Base-by-base conservation (phyloP, 2,888 invertebrate genomes). In the Ennomos erosarius region DNA sequence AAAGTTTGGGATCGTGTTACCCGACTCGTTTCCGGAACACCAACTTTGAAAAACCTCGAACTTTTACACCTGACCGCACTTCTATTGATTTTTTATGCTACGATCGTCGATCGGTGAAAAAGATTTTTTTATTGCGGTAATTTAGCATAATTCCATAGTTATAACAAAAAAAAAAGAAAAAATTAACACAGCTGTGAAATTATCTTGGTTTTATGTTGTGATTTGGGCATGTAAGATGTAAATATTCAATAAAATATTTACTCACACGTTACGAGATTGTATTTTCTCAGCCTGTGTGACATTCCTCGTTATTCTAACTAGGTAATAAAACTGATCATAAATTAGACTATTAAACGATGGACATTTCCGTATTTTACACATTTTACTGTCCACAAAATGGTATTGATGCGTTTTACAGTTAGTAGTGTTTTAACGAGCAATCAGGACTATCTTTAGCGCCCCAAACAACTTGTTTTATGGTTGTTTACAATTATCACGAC, bases 1-100 rank as follows among this genome's bases (percentile, higher is more conserved):
- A 79, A 42, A 59, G 46, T 55, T 44, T 71, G 71, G 76, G 80
- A 85, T 90, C 85, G 72, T 74, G 80, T 88, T 88, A 85, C 86
- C 76, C 76, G 70, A 70, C 71, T 75, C 75, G 70, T 78, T 87
- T 88, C 89, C 88, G 85, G 82, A 71, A 77, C 79, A 75, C 70
- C 81, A 69, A 74, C 71, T 80, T 73, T 70, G 74, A 78, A 81
- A 63, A 84, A 84, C 81, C 81, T 71, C 78, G 77, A 75, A 72
- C 71, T 75, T 84, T 84, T 82, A 83, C 87, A 86, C 87, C 78
- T 86, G 83, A 88, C 75, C 84, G 76, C 79, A 74, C 74, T 73
- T 66, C 69, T 66, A 67, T 75, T 68, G 69, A 16, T 43, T 73
- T 78, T 81, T 81, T n/a, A n/a, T n/a, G n/a, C n/a, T n/a, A n/a